phyloP scores from a whole-genome alignment of 2,113 vertebrate genomes.

The Brachirus orientalis region DNA sequence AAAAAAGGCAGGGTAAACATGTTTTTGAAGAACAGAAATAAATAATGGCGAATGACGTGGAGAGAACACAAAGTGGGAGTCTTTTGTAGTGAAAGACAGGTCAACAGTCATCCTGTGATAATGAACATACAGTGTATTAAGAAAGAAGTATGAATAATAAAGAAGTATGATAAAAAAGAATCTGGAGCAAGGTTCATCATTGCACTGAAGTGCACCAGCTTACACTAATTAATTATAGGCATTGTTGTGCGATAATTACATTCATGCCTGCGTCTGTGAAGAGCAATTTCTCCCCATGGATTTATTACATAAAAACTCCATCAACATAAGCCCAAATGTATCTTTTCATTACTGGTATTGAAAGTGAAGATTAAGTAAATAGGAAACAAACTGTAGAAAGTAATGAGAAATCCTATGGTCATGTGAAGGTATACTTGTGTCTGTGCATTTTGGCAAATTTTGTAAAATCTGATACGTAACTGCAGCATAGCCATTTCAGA shows the following conservation, averaged over 20 bases:
- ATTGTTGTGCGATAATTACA: conserved; percentile 59
- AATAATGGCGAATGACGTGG: conserved; percentile 2
- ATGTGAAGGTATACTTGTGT: neutral
- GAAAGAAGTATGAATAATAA: neutral
- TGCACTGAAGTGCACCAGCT: conserved; percentile 32
- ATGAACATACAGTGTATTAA: conserved; percentile 40
- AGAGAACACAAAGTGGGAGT: neutral
- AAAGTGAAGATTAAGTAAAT: conserved; percentile 12
- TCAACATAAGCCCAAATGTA: conserved; percentile 29
- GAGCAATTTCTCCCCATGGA: conserved; percentile 54
- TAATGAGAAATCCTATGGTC: conserved; percentile 5
- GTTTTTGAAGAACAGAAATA: conserved; percentile 17
- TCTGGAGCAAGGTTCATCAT: conserved; percentile 34
- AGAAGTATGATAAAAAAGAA: conserved; percentile 40
- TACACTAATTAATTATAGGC: conserved; percentile 56
- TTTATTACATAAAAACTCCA: conserved; percentile 21
- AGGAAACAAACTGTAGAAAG: conserved; percentile 8
- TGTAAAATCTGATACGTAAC: neutral
- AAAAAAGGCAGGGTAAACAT: conserved; percentile 19
- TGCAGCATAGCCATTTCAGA: neutral
- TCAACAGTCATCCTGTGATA: conserved; percentile 26
- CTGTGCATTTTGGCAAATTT: conserved; percentile 6
- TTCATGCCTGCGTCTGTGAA: conserved; percentile 46
- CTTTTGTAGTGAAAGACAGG: conserved; percentile 2
- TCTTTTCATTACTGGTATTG: conserved; percentile 18